These are phyloP conservation scores for Microplitis manilae DNA, from an alignment of 2,888 invertebrate species.

Conservation along the genomic window DNA sequence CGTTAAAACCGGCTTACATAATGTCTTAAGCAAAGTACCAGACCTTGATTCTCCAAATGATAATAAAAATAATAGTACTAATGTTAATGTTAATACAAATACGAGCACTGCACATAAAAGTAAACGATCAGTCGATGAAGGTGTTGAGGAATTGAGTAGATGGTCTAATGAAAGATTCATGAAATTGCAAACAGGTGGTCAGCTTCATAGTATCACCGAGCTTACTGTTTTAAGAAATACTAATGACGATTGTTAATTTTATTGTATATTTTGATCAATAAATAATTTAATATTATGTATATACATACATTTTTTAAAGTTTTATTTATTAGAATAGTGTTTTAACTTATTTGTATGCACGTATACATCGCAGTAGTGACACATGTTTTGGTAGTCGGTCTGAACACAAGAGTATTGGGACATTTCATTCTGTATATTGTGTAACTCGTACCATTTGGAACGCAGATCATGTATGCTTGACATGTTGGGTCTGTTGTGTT, in stretches of 20 bases:
- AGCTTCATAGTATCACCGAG: constrained; percentile 52
- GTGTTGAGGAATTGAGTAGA: constrained; percentile 45
- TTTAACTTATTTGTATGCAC: not conserved
- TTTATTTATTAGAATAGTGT: not conserved
- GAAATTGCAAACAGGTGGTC: constrained; percentile 44
- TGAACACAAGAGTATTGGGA: constrained; percentile 20
- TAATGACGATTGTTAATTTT: constrained; percentile 11
- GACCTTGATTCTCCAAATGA: not conserved
- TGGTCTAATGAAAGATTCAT: constrained; percentile 54
- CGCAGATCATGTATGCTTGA: constrained; percentile 20
- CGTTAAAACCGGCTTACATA: constrained; percentile 48
- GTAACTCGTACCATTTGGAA: not conserved
- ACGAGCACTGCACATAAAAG: constrained; percentile 1
- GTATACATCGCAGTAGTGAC: constrained; percentile 26
- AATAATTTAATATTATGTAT: not conserved
- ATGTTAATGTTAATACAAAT: not conserved
- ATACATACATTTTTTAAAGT: not conserved
- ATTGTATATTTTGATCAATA: constrained; percentile 5
- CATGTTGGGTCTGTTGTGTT: constrained; percentile 20
- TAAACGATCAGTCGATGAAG: constrained; percentile 14
- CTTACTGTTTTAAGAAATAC: constrained; percentile 47
- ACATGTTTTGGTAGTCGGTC: constrained; percentile 29
- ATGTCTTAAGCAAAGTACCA: constrained; percentile 44
- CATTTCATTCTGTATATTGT: constrained; percentile 9
- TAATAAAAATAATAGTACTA: constrained; percentile 8